Base-by-base conservation (phyloP, 2,888 invertebrate genomes). In the Shargacucullia verbasci region DNA sequence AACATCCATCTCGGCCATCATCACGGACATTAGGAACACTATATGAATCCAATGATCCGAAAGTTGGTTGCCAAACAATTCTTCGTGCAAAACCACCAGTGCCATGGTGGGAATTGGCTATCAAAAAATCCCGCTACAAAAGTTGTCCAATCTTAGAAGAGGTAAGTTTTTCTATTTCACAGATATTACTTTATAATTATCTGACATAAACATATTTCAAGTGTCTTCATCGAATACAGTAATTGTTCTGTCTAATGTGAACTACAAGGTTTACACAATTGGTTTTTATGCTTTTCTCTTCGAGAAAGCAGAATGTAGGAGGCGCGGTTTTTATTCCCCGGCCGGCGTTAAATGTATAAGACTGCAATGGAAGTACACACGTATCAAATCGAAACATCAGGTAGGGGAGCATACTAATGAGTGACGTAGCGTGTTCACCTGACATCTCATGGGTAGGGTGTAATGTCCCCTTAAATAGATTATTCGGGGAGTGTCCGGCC, bases 31-130 rank as follows among this genome's bases (percentile, higher is more conserved):
- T 94, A 60, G 92, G 92, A 44, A 94, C 94, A 29, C 82, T 94
- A 44, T 94, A 94, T 66, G 94, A 94, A 83, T 85, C 94, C 57
- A 92, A 95, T 83, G 96, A 96, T 82, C 95, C 96, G n/a, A 95
- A 96, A 86, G 94, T 96, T 59, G 96, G 96, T 33, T 96, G 95
- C 73, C 96, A 96, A 86, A 95, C 96, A 2, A 95, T 96, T 35
- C 86, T 96, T 45, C 89, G 96, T 33, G 94, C 95, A 56, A 96
- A 96, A 78, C 96, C 97, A 29, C 95, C 96, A 56, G 95, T 98
- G 64, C 98, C 98, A 0, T 98, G 98, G 98, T 98, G 97, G 96
- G 98, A 98, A 89, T 88, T 98, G 76, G 98, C 98, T 37, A 97
- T 97, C 46, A 95, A 96, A 76, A 96, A 97, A 71, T 96, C 96